A percentile compares a stretch with the other conserved stretches of the same genome.
These are phyloP conservation scores for Nibea albiflora DNA, from an alignment of 2,113 vertebrate species.

Conservation along the genomic window DNA sequence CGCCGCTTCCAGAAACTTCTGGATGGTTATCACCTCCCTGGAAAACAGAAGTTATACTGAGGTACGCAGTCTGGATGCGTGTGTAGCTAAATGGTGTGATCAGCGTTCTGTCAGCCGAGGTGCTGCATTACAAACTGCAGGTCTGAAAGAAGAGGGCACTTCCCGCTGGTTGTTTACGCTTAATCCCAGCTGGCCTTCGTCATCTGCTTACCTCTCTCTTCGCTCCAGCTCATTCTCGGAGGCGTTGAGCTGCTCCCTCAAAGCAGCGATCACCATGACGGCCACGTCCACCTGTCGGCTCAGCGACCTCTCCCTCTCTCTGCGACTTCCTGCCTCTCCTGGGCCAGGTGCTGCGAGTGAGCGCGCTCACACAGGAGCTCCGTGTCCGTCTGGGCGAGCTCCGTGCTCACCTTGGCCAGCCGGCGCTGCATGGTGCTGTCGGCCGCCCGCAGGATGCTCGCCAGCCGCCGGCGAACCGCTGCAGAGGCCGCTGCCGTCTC, in stretches of 20 bases:
- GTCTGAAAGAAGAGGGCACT: too few relatives aligned
- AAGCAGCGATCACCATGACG: constrained; percentile 91
- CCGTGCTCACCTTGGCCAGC: constrained; percentile 90
- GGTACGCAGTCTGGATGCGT: too few relatives aligned
- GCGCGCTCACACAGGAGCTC: constrained; percentile 93
- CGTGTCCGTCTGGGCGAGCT: constrained; percentile 92
- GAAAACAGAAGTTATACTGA: not conserved
- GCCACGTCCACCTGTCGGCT: constrained; percentile 94
- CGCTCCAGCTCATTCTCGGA: constrained; percentile 94
- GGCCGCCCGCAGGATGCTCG: constrained; percentile 89
- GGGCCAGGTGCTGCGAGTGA: constrained; percentile 91
- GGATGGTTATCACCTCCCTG: constrained; percentile 95
- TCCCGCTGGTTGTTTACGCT: too few relatives aligned
- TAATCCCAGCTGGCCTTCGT: too few relatives aligned
- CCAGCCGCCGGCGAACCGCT: constrained; percentile 89
- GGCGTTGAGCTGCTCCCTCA: constrained; percentile 90
- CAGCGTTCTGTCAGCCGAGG: too few relatives aligned
- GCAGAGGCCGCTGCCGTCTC: constrained; percentile 79
- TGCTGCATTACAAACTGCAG: too few relatives aligned
- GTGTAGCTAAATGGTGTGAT: too few relatives aligned
- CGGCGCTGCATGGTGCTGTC: constrained; percentile 91
- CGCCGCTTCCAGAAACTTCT: constrained; percentile 93
- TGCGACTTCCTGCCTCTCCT: constrained; percentile 92
- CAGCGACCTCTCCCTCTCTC: constrained; percentile 88
- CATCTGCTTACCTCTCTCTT: constrained; percentile 88